A percentile compares a stretch with the other conserved stretches of the same genome.
Conservation (phyloP, 2,797 vertebrate genomes). For the Spea hammondii region DNA sequence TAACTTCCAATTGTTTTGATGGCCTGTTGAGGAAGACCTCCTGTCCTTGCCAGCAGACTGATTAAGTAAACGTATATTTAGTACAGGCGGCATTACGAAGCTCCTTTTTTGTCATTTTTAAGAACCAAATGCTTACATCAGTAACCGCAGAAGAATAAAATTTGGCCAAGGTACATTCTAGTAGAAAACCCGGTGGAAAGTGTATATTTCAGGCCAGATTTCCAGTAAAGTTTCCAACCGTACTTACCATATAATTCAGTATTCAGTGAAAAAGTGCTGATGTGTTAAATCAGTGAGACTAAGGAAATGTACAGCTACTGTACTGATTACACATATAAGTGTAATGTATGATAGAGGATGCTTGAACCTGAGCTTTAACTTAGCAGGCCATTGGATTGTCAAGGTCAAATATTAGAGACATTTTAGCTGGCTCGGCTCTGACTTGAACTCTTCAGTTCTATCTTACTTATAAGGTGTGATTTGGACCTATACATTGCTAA, state of each 20-base stretch:
- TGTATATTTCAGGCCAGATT: constrained; percentile 2
- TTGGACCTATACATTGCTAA: too few relatives aligned
- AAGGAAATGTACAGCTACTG: not conserved
- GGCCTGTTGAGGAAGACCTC: constrained; percentile 7
- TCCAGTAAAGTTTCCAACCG: not conserved
- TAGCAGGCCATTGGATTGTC: too few relatives aligned
- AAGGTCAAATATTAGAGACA: too few relatives aligned
- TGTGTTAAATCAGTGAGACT: not conserved
- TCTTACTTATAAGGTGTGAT: too few relatives aligned
- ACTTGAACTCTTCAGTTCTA: too few relatives aligned
- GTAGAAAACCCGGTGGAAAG: constrained; percentile 31
- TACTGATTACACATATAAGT: too few relatives aligned
- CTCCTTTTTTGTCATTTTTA: not conserved
- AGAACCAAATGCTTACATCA: not conserved
- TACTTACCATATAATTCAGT: not conserved
- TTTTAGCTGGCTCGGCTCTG: too few relatives aligned
- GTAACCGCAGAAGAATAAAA: constrained; percentile 28
- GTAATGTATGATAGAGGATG: too few relatives aligned
- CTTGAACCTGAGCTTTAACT: too few relatives aligned
- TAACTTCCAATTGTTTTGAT: constrained; percentile 39
- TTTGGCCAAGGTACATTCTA: constrained; percentile 20
- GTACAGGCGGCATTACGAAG: constrained; percentile 10
- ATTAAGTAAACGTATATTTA: constrained; percentile 17
- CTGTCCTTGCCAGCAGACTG: constrained; percentile 15
- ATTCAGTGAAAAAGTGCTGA: not conserved